Conservation (phyloP, 2,113 vertebrate species). For the Oenanthe oenanthe region DNA sequence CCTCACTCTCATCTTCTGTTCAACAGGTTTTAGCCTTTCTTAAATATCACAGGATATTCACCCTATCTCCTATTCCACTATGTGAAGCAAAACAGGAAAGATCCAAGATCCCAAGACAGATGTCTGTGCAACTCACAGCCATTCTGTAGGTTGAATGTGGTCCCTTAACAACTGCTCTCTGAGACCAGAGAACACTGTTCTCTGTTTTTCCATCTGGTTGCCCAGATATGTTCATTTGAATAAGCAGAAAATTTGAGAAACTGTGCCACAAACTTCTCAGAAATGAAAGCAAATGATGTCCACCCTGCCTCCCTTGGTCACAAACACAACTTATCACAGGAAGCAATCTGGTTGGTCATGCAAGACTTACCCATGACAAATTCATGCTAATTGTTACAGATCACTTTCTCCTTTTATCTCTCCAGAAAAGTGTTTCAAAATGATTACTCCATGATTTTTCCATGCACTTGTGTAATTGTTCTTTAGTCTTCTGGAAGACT, state of each 20-base stretch:
- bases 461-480: background rate
- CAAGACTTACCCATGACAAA: background rate
- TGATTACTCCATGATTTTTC: background rate
- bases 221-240: background rate
- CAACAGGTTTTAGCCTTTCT: background rate
- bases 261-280: background rate
- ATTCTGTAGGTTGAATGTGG: background rate
- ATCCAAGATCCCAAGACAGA: background rate
- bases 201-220: background rate
- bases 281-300: background rate
- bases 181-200: no score
- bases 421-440: background rate
- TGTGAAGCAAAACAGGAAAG: background rate
- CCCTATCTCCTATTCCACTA: background rate
- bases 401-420: background rate
- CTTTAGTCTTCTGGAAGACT: background rate
- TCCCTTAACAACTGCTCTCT: background rate
- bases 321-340: background rate
- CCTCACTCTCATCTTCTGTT: background rate
- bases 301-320: rapidly evolving
- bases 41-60: background rate
- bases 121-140: rapidly evolving
- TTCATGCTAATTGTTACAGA: background rate
- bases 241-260: background rate
- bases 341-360: background rate